Conservation (phyloP, 2,113 vertebrate species). For the Neoarius graeffei region DNA sequence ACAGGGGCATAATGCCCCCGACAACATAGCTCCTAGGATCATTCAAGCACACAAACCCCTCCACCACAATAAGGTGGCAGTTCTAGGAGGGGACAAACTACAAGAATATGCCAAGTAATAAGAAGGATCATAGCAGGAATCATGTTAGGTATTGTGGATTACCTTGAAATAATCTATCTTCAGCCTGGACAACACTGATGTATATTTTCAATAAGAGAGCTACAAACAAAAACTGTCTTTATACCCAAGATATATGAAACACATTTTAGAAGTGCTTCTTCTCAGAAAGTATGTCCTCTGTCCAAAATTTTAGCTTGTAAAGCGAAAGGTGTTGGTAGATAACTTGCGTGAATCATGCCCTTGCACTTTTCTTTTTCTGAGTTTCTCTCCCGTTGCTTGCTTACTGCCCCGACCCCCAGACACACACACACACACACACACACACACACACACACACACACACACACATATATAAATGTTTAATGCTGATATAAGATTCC, state of each 20-base stretch:
- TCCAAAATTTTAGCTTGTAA: slow-evolving; percentile 20
- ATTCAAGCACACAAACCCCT: no score
- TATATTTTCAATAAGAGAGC: background rate
- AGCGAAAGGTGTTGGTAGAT: slow-evolving; percentile 24
- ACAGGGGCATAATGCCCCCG: no score
- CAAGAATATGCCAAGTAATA: background rate
- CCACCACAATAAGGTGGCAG: no score
- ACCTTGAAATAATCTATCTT: slow-evolving; percentile 20
- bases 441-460: no score
- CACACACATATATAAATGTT: slow-evolving; percentile 47
- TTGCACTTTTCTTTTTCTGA: slow-evolving; percentile 19
- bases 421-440: no score
- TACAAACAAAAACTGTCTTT: slow-evolving; percentile 9
- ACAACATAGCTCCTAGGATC: no score
- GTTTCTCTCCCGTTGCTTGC: slow-evolving; percentile 19
- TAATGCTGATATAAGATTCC: slow-evolving; percentile 71
- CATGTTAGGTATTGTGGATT: background rate
- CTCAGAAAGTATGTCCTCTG: slow-evolving; percentile 15
- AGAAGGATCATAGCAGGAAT: background rate
- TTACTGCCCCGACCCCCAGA: background rate
- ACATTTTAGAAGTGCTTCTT: slow-evolving; percentile 16
- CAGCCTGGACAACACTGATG: background rate
- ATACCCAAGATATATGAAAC: slow-evolving; percentile 8
- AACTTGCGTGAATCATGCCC: slow-evolving; percentile 24
- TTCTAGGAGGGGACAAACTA: no score